A percentile compares a stretch with the other conserved stretches of the same genome.
These are phyloP conservation scores for Musca domestica DNA, from an alignment of 1,140 invertebrate species.

Conservation along the genomic window DNA sequence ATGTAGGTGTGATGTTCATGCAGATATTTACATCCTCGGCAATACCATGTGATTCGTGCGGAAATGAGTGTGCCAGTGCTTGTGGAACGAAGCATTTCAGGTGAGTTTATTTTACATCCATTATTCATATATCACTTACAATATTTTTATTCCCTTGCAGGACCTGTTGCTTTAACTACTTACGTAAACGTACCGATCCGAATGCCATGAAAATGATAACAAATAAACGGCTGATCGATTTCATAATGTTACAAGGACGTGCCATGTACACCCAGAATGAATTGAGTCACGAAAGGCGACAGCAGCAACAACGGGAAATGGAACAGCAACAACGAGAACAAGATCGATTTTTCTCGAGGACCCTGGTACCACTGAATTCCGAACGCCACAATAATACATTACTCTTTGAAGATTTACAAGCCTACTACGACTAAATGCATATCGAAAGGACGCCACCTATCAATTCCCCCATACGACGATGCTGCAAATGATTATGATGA, in stretches of 20 bases:
- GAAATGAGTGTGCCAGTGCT: slow-evolving; percentile 57
- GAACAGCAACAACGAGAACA: slow-evolving; percentile 9
- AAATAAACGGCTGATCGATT: slow-evolving; percentile 47
- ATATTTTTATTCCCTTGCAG: slow-evolving; percentile 25
- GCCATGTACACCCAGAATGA: slow-evolving; percentile 41
- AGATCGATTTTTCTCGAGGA: not conserved
- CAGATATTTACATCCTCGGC: slow-evolving; percentile 30
- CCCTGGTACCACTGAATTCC: not conserved
- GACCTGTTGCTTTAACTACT: slow-evolving; percentile 50
- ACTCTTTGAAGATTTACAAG: slow-evolving; percentile 37
- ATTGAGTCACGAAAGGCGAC: slow-evolving; percentile 16
- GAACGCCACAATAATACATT: slow-evolving; percentile 39
- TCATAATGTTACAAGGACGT: slow-evolving; percentile 45
- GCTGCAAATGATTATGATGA: too few species aligned
- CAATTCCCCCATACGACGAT: too few species aligned
- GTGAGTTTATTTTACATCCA: slow-evolving; percentile 23
- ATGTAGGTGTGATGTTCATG: slow-evolving; percentile 16
- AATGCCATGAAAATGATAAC: slow-evolving; percentile 40
- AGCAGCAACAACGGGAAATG: not conserved
- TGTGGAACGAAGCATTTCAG: slow-evolving; percentile 60
- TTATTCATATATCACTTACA: not conserved
- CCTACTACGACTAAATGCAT: slow-evolving; percentile 35
- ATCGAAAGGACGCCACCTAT: too few species aligned
- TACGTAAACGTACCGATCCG: slow-evolving; percentile 47
- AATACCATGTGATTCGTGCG: slow-evolving; percentile 59